phyloP scores from a whole-genome alignment of 2,797 vertebrate species.

The Rhinella marina region DNA sequence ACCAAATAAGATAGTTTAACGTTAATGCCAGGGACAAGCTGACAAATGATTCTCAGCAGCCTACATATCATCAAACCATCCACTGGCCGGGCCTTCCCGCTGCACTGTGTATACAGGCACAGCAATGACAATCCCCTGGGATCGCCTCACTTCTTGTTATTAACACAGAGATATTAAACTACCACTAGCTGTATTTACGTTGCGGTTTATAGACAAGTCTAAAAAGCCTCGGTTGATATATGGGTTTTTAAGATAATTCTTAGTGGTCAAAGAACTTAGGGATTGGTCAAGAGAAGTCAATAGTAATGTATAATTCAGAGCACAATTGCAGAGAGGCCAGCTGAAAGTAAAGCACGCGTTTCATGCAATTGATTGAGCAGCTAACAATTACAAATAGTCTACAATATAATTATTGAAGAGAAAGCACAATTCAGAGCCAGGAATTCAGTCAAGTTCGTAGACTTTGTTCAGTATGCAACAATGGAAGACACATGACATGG shows the following conservation, averaged over 20 bases:
- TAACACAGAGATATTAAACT: constrained; percentile 18
- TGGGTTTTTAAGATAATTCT: constrained; percentile 19
- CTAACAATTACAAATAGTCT: background rate
- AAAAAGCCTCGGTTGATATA: constrained; percentile 12
- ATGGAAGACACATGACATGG: too few species aligned
- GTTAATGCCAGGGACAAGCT: background rate
- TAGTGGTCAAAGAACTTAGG: constrained; percentile 13
- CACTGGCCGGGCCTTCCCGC: background rate
- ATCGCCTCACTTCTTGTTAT: constrained; percentile 26
- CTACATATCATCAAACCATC: background rate
- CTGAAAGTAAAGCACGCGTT: constrained; percentile 1
- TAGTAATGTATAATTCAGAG: constrained; percentile 33
- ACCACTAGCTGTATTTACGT: constrained; percentile 19
- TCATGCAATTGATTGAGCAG: constrained; percentile 10
- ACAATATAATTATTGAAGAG: background rate
- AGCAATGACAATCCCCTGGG: constrained; percentile 3
- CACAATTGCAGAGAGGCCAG: background rate
- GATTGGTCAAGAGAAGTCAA: constrained; percentile 31
- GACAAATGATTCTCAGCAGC: constrained; percentile 19
- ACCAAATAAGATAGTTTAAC: background rate
- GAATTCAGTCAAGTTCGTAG: background rate
- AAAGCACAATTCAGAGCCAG: background rate
- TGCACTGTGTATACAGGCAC: constrained; percentile 6
- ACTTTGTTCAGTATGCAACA: too few species aligned
- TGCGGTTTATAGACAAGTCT: constrained; percentile 45